Evolutionary conservation across 2,888 invertebrate genomes (phyloP).

Genomic region (Cloeon dipterum): DNA sequence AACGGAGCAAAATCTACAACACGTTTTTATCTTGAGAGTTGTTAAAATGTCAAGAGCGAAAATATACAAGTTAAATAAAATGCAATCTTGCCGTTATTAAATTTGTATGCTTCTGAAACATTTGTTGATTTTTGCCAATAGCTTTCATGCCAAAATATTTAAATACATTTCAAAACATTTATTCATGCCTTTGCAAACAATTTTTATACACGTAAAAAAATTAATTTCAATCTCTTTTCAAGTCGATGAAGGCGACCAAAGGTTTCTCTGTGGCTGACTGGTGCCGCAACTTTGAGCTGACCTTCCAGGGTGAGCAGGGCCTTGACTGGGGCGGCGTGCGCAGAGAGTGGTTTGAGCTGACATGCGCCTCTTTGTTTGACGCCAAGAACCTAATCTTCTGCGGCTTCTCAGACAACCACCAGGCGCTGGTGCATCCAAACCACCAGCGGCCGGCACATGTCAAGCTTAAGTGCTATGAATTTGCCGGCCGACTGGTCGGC

Average conservation of each 20-base stretch:
- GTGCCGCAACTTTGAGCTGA: constrained; percentile 85
- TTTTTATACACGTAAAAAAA: too few species aligned
- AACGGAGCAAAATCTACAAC: too few species aligned
- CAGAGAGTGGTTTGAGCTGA: constrained; percentile 83
- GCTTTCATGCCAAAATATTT: too few species aligned
- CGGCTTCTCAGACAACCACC: constrained; percentile 63
- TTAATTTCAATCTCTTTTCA: too few species aligned
- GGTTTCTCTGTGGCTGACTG: constrained; percentile 74
- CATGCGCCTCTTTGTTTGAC: constrained; percentile 73
- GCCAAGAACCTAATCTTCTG: constrained; percentile 59
- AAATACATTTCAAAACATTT: too few species aligned
- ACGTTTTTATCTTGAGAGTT: too few species aligned
- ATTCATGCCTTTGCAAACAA: too few species aligned
- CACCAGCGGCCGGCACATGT: constrained; percentile 48
- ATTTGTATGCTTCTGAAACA: too few species aligned
- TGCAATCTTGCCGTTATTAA: too few species aligned
- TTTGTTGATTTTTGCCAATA: too few species aligned
- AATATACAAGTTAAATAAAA: too few species aligned
- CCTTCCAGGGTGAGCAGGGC: constrained; percentile 84
- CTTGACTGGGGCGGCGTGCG: constrained; percentile 87
- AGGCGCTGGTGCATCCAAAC: constrained; percentile 79
- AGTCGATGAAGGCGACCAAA: constrained; percentile 61
- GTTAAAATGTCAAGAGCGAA: too few species aligned
- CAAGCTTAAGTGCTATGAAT: constrained; percentile 75
- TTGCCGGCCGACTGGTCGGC: constrained; percentile 81